Evolutionary conservation across 2,113 vertebrate genomes (phyloP).

Genomic region (Pteronura brasiliensis): DNA sequence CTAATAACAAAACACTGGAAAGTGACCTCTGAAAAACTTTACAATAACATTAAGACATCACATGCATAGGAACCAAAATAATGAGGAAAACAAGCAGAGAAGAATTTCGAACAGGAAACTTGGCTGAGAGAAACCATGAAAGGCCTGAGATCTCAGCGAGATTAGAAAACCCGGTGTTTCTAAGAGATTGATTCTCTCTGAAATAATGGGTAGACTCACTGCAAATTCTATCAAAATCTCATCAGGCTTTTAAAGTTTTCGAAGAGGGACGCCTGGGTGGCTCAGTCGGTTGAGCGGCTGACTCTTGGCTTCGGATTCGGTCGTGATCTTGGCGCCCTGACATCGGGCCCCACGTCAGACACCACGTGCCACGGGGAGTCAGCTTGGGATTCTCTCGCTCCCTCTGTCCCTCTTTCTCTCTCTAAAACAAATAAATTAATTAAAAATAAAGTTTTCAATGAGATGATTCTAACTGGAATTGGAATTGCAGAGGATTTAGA

Average conservation of each 20-base stretch:
- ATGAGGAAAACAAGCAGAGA: not conserved
- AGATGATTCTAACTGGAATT: not conserved
- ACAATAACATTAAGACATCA: not conserved
- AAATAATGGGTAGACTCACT: accelerated
- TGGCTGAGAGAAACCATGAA: not conserved
- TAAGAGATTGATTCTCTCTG: accelerated
- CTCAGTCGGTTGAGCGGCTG: not conserved
- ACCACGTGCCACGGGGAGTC: not conserved
- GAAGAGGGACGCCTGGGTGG: not conserved
- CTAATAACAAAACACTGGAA: not conserved
- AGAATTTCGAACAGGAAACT: not conserved
- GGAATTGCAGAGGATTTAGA: not conserved
- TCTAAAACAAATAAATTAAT: not conserved
- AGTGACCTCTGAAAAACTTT: not conserved
- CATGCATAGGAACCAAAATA: not conserved
- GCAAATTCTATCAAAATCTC: not conserved
- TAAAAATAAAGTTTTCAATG: not conserved
- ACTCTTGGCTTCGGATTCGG: not conserved
- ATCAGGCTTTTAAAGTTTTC: not conserved
- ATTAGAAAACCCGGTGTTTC: not conserved
- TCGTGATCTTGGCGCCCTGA: not conserved
- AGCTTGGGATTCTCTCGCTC: not conserved
- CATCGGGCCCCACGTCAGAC: not conserved
- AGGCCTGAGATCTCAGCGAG: accelerated
- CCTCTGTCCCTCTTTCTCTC: not conserved